Conservation (phyloP, 2,797 vertebrate species). For the Acanthornis magna region DNA sequence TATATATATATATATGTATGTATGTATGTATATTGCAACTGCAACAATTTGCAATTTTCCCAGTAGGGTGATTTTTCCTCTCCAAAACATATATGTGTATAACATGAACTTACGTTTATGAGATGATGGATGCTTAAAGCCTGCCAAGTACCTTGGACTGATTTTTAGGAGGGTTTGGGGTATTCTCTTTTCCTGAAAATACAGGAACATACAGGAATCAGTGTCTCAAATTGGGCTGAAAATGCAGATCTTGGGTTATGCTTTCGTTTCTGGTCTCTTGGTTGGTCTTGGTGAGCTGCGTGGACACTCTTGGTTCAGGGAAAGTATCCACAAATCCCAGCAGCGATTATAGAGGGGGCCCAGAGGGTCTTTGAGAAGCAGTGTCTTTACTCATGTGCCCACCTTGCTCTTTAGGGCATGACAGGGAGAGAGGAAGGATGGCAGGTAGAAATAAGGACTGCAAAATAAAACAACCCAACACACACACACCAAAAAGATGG, state of each 20-base stretch:
- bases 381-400: fast-evolving
- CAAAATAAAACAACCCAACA: background rate
- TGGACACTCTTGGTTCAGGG: background rate
- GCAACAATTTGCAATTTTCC: background rate
- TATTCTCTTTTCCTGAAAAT: background rate
- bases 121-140: background rate
- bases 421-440: background rate
- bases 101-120: background rate
- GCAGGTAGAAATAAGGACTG: background rate
- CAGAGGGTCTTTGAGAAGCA: background rate
- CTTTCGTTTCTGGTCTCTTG: background rate
- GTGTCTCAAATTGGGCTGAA: background rate
- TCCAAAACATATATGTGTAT: background rate
- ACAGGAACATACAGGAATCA: background rate
- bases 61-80: background rate
- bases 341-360: background rate
- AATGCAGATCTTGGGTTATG: background rate
- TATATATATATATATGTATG: too few relatives aligned
- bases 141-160: background rate
- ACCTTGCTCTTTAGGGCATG: background rate
- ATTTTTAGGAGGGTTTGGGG: background rate
- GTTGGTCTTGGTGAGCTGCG: background rate
- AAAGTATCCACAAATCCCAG: background rate
- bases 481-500: background rate
- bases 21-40: too few relatives aligned